Conservation (phyloP, 2,888 invertebrate species). For the Protodeltote pygarga region DNA sequence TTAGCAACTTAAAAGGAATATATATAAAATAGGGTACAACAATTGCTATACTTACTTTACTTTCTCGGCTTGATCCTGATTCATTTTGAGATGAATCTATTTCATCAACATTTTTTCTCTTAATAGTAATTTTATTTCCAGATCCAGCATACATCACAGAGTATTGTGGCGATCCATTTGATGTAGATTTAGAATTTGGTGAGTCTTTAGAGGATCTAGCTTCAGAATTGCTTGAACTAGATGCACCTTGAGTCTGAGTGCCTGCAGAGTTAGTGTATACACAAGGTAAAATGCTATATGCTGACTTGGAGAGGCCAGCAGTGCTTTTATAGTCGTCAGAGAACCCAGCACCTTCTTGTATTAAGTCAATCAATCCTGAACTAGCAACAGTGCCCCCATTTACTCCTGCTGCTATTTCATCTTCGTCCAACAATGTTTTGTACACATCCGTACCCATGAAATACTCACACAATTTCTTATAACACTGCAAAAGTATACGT, state of each 20-base stretch:
- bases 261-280: constrained; percentile 89
- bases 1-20: constrained; percentile 53
- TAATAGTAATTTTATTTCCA: constrained; percentile 94
- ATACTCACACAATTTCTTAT: constrained; percentile 95
- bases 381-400: constrained; percentile 84
- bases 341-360: constrained; percentile 93
- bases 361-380: constrained; percentile 90
- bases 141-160: constrained; percentile 93
- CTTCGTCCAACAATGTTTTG: constrained; percentile 86
- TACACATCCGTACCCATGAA: constrained; percentile 91
- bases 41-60: constrained; percentile 64
- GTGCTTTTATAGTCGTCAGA: constrained; percentile 91
- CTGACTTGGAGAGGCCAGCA: constrained; percentile 91
- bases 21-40: constrained; percentile 18
- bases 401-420: constrained; percentile 81
- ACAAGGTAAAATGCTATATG: constrained; percentile 91
- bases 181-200: constrained; percentile 73
- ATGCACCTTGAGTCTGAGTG: constrained; percentile 76
- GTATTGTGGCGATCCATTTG: constrained; percentile 86
- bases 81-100: constrained; percentile 78
- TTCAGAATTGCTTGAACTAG: constrained; percentile 69
- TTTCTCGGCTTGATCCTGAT: constrained; percentile 68
- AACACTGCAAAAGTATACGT: constrained; percentile 94
- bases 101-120: constrained; percentile 90
- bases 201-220: constrained; percentile 71